A percentile compares a stretch with the other conserved stretches of the same genome.
These are phyloP conservation scores for Lacerta bilineata DNA, from an alignment of 2,797 vertebrate genomes.

Conservation along the genomic window DNA sequence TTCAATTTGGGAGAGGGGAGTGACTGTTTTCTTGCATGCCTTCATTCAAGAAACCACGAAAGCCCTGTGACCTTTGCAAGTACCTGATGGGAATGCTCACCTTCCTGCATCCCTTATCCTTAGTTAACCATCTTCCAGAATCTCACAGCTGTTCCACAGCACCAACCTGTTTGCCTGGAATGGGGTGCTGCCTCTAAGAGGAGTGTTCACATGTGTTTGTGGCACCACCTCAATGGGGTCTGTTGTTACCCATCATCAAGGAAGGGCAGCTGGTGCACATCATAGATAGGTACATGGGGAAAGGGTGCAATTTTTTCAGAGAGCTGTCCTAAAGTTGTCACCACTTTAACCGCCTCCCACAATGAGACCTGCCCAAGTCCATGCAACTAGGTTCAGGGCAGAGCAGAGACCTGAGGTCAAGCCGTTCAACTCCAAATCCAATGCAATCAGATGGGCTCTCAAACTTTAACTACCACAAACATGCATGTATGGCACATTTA, in stretches of 20 bases:
- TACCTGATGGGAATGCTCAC: background rate
- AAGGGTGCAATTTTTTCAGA: background rate
- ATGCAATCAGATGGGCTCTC: background rate
- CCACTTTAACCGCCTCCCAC: background rate
- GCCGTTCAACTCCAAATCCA: background rate
- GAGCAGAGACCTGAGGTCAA: too few relatives aligned
- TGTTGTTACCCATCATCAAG: background rate
- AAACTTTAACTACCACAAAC: background rate
- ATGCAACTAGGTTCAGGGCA: background rate
- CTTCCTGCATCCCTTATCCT: too few relatives aligned
- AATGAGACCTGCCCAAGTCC: background rate
- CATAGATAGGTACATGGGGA: background rate
- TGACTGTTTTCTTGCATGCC: background rate
- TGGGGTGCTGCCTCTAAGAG: background rate
- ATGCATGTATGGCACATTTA: slow-evolving; percentile 6
- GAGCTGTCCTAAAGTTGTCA: background rate
- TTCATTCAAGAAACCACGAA: background rate
- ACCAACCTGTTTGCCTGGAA: background rate
- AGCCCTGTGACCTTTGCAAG: background rate
- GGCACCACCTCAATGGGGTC: background rate
- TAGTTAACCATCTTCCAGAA: background rate
- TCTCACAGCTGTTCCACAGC: background rate
- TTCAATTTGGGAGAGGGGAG: background rate
- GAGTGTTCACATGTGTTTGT: background rate
- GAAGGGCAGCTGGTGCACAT: background rate